A percentile compares a stretch with the other conserved stretches of the same genome.
Conservation (phyloP, 2,888 invertebrate species). For the Melieria picta region DNA sequence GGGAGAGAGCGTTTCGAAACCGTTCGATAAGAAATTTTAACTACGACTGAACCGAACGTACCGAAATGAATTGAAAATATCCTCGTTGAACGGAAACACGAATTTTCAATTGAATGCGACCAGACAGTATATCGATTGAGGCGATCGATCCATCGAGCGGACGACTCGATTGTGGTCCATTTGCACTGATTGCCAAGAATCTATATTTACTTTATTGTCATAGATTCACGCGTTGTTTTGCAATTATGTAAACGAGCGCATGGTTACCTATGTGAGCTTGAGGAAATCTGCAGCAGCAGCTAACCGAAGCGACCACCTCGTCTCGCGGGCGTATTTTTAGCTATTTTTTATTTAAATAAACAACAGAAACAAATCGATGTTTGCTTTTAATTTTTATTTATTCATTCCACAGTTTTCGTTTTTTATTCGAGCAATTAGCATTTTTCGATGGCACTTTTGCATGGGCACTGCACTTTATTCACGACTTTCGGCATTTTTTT, state of each 20-base stretch:
- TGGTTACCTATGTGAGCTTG: conserved; percentile 15
- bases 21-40: conserved; percentile 65
- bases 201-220: conserved; percentile 49
- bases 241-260: conserved; percentile 52
- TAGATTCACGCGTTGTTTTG: conserved; percentile 43
- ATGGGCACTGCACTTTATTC: no score
- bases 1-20: conserved; percentile 51
- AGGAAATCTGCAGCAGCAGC: no score
- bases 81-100: conserved; percentile 42
- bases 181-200: conserved; percentile 54
- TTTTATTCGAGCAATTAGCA: no score
- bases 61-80: conserved; percentile 49
- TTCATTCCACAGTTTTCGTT: no score
- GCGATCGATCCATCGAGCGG: conserved; percentile 27
- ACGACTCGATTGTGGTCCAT: conserved; percentile 38
- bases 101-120: conserved; percentile 5
- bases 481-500: no score
- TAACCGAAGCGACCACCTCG: no score
- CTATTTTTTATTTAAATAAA: no score
- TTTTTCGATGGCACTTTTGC: no score
- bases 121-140: background rate
- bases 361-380: no score
- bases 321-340: no score
- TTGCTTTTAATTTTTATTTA: no score
- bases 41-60: conserved; percentile 62